Conservation (phyloP, 2,113 vertebrate species). For the Guaruba guarouba region DNA sequence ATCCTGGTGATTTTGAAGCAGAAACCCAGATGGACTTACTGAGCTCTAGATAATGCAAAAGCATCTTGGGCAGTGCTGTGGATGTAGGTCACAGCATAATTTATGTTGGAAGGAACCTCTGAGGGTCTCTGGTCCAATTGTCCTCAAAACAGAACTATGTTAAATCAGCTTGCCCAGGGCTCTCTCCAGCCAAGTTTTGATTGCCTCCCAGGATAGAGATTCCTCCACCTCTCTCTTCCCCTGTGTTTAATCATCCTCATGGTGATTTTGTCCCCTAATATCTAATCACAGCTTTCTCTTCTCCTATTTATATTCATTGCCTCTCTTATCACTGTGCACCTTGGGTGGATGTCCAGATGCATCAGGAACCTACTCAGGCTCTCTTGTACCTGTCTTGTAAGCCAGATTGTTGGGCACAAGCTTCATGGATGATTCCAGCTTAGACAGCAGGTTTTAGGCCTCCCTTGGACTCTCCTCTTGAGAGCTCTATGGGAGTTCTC, state of each 20-base stretch:
- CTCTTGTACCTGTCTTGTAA: background rate
- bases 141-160: background rate
- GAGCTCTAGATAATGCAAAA: slow-evolving; percentile 14
- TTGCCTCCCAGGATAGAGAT: background rate
- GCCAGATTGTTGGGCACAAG: background rate
- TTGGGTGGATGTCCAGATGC: too few relatives aligned
- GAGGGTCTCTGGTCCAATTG: background rate
- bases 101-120: background rate
- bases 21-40: slow-evolving; percentile 8
- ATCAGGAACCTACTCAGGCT: background rate
- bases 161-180: background rate
- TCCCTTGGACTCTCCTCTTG: background rate
- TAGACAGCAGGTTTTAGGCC: background rate
- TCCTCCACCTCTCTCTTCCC: background rate
- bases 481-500: background rate
- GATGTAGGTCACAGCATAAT: background rate
- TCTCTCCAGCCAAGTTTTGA: background rate
- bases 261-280: background rate
- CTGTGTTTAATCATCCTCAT: background rate
- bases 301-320: accelerated
- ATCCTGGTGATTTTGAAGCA: slow-evolving; percentile 3
- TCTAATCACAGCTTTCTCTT: background rate
- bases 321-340: background rate
- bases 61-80: background rate
- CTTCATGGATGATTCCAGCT: background rate